phyloP scores from a whole-genome alignment of 2,888 invertebrate species.

The Ophion ventricosus region DNA sequence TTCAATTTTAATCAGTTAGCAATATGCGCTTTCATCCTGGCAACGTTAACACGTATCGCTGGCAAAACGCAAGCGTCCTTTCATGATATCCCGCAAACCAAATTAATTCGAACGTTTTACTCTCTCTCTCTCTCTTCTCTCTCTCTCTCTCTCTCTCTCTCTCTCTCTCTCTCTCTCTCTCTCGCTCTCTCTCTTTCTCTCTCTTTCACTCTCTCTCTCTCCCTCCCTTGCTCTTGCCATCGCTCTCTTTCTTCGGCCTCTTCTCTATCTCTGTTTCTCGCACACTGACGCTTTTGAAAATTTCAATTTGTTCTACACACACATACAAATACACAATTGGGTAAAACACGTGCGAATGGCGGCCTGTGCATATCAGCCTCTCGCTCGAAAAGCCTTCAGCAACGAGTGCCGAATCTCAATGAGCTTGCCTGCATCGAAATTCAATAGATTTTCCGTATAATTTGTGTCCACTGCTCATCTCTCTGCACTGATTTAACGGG shows the following conservation, averaged over 20 bases:
- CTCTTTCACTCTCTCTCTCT: slow-evolving; percentile 37
- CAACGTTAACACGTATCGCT: slow-evolving; percentile 39
- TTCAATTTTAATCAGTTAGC: slow-evolving; percentile 72
- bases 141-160: slow-evolving; percentile 18
- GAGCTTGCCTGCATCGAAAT: slow-evolving; percentile 75
- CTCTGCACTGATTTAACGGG: neutral
- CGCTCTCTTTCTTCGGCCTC: slow-evolving; percentile 27
- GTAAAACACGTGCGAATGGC: slow-evolving; percentile 57
- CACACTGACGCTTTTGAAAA: slow-evolving; percentile 28
- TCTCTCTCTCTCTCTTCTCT: slow-evolving; percentile 6
- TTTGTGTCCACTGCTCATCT: slow-evolving; percentile 11
- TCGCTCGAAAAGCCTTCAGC: slow-evolving; percentile 56
- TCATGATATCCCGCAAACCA: slow-evolving; percentile 68
- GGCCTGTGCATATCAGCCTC: slow-evolving; percentile 66
- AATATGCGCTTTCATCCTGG: slow-evolving; percentile 54
- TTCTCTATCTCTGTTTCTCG: slow-evolving; percentile 25
- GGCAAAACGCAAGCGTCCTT: slow-evolving; percentile 64
- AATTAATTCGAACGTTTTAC: slow-evolving; percentile 69
- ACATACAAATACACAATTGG: slow-evolving; percentile 42
- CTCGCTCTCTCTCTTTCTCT: slow-evolving; percentile 24
- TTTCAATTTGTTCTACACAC: slow-evolving; percentile 46
- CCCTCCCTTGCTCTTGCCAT: neutral
- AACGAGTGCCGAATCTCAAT: slow-evolving; percentile 69
- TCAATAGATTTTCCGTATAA: slow-evolving; percentile 55
- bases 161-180: slow-evolving; percentile 34